Conservation (phyloP, 2,888 invertebrate species). For the Drosophila picticornis region DNA sequence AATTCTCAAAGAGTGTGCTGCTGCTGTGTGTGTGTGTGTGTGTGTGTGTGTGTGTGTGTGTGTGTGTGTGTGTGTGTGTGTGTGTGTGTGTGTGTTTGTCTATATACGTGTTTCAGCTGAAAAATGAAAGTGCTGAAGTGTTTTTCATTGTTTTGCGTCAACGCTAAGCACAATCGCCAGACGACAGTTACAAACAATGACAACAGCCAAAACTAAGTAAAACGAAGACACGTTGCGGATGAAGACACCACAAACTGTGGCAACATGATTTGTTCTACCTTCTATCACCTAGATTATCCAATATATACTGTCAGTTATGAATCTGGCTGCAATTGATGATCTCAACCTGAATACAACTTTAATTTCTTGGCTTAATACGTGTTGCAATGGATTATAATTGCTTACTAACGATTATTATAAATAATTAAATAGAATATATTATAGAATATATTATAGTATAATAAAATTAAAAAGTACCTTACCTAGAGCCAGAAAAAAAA, state of each 20-base stretch:
- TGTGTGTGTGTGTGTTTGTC: slow-evolving; percentile 21
- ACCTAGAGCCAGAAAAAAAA: background rate
- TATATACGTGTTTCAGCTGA: slow-evolving; percentile 48
- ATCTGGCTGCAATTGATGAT: background rate
- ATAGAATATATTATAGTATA: background rate
- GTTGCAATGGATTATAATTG: background rate
- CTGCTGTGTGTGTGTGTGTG: slow-evolving; percentile 24
- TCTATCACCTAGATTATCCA: background rate
- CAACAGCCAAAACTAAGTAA: slow-evolving; percentile 10
- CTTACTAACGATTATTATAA: background rate
- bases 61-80: slow-evolving; percentile 24
- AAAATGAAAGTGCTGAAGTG: slow-evolving; percentile 79
- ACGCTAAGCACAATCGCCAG: slow-evolving; percentile 57
- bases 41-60: slow-evolving; percentile 19
- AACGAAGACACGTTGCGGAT: slow-evolving; percentile 18
- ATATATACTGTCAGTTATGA: background rate
- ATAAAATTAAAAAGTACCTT: background rate
- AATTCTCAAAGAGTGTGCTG: slow-evolving; percentile 64
- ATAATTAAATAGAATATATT: background rate
- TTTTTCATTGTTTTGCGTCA: slow-evolving; percentile 73
- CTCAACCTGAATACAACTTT: background rate
- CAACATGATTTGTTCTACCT: slow-evolving; percentile 8
- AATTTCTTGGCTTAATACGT: background rate
- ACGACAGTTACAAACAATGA: slow-evolving; percentile 41
- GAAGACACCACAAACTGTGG: slow-evolving; percentile 31